Percentiles rank a stretch among this genome's conserved stretches.
Conservation (phyloP, 2,888 invertebrate genomes). For the Drosophila anomalata region DNA sequence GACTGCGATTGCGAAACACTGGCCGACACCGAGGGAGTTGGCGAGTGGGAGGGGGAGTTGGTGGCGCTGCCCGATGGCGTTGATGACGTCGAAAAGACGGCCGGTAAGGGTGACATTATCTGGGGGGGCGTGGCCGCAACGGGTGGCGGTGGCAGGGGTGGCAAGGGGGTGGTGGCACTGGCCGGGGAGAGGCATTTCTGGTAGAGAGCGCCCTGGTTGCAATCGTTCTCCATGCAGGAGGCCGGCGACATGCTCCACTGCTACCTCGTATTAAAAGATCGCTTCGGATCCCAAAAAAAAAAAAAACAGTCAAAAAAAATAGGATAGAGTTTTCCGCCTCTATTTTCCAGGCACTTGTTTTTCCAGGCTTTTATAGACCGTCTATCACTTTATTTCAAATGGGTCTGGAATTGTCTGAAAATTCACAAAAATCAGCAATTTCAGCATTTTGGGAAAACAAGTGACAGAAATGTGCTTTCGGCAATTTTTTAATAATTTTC, state of each 20-base stretch:
- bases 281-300: neutral
- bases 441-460: neutral
- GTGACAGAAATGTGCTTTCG: neutral
- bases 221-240: slow-evolving; percentile 69
- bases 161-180: slow-evolving; percentile 5
- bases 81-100: slow-evolving; percentile 32
- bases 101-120: slow-evolving; percentile 14
- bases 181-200: slow-evolving; percentile 43
- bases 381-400: neutral
- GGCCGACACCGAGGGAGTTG: slow-evolving; percentile 17
- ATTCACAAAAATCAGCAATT: neutral
- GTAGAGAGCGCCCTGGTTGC: slow-evolving; percentile 51
- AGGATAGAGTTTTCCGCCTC: neutral
- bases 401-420: neutral
- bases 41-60: slow-evolving; percentile 21
- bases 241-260: slow-evolving; percentile 66
- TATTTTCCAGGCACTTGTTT: neutral
- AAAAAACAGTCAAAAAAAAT: neutral
- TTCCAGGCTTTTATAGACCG: neutral
- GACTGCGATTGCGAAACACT: slow-evolving; percentile 24
- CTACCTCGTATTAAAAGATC: neutral
- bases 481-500: neutral
- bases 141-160: slow-evolving; percentile 25
- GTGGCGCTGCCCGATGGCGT: slow-evolving; percentile 1
- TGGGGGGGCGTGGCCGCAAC: slow-evolving; percentile 10